Percentiles rank a stretch among this genome's conserved stretches.
Evolutionary conservation across 2,113 vertebrate species (phyloP).

Genomic region (Rhynchopsitta pachyrhyncha): DNA sequence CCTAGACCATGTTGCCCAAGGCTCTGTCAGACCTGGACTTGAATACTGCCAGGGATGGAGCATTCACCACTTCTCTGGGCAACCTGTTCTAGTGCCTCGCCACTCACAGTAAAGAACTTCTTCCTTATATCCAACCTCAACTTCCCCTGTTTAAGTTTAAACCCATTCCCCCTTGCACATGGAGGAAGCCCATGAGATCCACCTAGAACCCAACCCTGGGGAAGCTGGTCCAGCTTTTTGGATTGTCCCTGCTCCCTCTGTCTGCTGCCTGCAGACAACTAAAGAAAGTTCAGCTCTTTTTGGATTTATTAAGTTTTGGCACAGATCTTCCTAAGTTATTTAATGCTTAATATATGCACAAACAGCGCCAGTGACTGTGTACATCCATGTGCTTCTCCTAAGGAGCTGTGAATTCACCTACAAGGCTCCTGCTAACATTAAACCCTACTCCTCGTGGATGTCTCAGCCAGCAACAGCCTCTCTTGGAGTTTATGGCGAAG

Average conservation of each 20-base stretch:
- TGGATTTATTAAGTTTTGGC: fast-evolving
- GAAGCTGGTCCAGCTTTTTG: background rate
- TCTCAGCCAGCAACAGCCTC: background rate
- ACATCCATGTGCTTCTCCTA: background rate
- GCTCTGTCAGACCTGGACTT: background rate
- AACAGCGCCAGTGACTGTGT: background rate
- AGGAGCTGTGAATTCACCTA: background rate
- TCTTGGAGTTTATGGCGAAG: fast-evolving
- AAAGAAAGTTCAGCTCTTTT: background rate
- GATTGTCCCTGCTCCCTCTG: fast-evolving
- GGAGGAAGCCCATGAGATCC: background rate
- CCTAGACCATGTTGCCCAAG: background rate
- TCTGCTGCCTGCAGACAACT: fast-evolving
- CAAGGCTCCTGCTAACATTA: background rate
- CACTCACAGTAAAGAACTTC: background rate
- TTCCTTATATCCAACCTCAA: background rate
- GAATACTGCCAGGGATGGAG: background rate
- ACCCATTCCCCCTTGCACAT: background rate
- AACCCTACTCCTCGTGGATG: background rate
- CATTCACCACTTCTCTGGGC: background rate
- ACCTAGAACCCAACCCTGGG: background rate
- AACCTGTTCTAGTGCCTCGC: background rate
- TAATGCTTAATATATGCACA: no score
- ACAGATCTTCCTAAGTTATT: background rate
- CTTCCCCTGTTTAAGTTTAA: background rate